These are phyloP conservation scores for Drosophila birchii DNA, from an alignment of 2,888 invertebrate genomes.

Conservation along the genomic window DNA sequence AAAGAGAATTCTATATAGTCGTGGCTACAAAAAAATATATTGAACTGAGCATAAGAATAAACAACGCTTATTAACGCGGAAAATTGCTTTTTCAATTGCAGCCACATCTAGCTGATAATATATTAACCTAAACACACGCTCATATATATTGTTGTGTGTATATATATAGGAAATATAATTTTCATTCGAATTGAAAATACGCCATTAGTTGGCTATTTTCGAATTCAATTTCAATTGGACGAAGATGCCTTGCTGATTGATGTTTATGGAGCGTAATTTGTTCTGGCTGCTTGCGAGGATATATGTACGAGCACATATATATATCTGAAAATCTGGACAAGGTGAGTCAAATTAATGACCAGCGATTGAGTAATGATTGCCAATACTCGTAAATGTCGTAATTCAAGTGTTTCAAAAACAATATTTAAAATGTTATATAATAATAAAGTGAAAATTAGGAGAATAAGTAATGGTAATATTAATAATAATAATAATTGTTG, in stretches of 20 bases:
- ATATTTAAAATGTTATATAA: slow-evolving; percentile 4
- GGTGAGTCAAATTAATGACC: slow-evolving; percentile 31
- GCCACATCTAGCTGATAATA: slow-evolving; percentile 36
- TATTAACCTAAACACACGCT: slow-evolving; percentile 10
- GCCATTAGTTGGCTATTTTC: slow-evolving; percentile 39
- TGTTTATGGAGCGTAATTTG: slow-evolving; percentile 53
- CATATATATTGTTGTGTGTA: slow-evolving; percentile 1
- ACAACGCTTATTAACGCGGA: slow-evolving; percentile 22
- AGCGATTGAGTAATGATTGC: slow-evolving; percentile 22
- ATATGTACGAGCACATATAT: slow-evolving; percentile 4
- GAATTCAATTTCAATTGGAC: slow-evolving; percentile 40
- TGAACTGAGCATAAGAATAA: background rate
- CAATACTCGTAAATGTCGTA: slow-evolving; percentile 25
- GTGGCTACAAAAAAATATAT: background rate
- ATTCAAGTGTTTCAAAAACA: slow-evolving; percentile 3
- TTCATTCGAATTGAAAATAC: slow-evolving; percentile 38
- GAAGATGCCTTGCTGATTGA: slow-evolving; percentile 44
- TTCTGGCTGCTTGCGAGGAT: slow-evolving; percentile 26
- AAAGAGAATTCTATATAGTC: background rate
- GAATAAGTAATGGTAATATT: background rate
- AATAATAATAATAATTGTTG: background rate
- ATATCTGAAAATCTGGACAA: slow-evolving; percentile 26
- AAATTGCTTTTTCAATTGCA: slow-evolving; percentile 37
- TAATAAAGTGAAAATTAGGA: background rate
- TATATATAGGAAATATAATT: slow-evolving; percentile 21